Evolutionary conservation across 1,140 invertebrate species (phyloP).

Genomic region (Drosophila albomicans): DNA sequence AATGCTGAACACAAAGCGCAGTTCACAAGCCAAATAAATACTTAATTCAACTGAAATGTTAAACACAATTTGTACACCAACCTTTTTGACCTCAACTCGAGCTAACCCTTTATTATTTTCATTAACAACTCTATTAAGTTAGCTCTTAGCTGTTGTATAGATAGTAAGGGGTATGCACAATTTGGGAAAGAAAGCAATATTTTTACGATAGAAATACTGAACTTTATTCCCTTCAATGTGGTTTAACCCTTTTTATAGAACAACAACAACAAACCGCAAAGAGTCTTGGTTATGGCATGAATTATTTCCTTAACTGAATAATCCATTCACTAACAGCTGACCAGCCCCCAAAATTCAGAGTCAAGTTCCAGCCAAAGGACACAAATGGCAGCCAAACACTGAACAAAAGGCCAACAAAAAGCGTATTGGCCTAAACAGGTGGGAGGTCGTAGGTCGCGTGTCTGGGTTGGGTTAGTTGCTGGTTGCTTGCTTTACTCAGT

Average conservation of each 20-base stretch:
- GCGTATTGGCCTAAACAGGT: neutral
- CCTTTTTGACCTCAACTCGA: neutral
- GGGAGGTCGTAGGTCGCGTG: neutral
- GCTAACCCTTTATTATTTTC: neutral
- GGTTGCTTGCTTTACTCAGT: neutral
- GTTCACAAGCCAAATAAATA: slow-evolving; percentile 3
- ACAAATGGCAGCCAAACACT: neutral
- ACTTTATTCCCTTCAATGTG: neutral
- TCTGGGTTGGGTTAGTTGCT: neutral
- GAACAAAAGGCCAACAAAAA: neutral
- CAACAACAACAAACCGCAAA: neutral
- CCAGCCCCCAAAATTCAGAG: slow-evolving; percentile 20
- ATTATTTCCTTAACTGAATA: slow-evolving; percentile 22
- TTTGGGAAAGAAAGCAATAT: neutral
- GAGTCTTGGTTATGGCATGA: slow-evolving; percentile 17
- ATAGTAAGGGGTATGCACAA: neutral
- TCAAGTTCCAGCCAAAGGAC: neutral
- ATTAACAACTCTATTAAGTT: neutral
- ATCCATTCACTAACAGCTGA: slow-evolving; percentile 15
- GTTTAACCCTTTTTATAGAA: neutral
- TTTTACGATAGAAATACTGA: neutral
- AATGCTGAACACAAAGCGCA: neutral
- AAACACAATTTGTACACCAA: neutral
- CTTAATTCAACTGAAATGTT: neutral
- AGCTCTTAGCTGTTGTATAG: neutral